Percentiles rank a stretch among this genome's conserved stretches.
Conservation (phyloP, 2,888 invertebrate species). For the Ditula angustiorana region DNA sequence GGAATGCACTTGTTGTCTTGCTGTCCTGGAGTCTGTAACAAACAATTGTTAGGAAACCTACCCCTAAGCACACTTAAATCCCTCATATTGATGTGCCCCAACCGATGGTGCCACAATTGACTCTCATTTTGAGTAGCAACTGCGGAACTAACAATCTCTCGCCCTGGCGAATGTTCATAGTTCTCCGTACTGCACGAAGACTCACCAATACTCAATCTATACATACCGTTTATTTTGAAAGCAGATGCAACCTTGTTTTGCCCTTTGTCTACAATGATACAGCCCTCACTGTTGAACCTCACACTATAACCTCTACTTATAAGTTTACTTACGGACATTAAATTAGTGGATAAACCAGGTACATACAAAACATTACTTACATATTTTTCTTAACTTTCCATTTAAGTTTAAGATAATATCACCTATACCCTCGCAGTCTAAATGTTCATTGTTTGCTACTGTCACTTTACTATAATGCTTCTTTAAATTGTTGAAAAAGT, state of each 20-base stretch:
- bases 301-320: not conserved
- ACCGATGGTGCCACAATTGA: too few relatives aligned
- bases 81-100: too few relatives aligned
- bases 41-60: too few relatives aligned
- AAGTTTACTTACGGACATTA: not conserved
- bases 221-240: not conserved
- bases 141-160: too few relatives aligned
- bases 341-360: not conserved
- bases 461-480: not conserved
- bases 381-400: not conserved
- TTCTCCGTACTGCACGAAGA: too few relatives aligned
- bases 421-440: not conserved
- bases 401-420: not conserved
- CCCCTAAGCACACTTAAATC: too few relatives aligned
- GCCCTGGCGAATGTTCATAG: too few relatives aligned
- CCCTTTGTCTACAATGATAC: not conserved
- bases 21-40: too few relatives aligned
- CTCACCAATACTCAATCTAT: not conserved
- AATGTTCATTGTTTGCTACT: not conserved
- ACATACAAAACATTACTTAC: not conserved
- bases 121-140: conserved; percentile 13
- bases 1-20: too few relatives aligned
- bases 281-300: not conserved
- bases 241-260: not conserved
- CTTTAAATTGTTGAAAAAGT: not conserved